Evolutionary conservation across 2,888 invertebrate genomes (phyloP), one percentile per base, ranked within the genome.

Genomic region (Galeruca laticollis): DNA sequence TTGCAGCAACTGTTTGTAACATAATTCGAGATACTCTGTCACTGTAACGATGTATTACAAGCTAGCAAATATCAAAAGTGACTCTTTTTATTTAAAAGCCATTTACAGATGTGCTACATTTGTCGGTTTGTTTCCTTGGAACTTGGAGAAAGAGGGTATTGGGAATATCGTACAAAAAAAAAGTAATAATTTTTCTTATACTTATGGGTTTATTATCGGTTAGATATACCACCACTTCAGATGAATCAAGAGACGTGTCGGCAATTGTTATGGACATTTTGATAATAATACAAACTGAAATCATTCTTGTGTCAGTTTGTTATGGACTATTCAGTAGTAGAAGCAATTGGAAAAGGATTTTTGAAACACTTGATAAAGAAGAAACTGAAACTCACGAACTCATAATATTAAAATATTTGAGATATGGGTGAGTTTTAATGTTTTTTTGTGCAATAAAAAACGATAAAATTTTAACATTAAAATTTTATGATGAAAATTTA

Each of bases 51-150:
- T 13, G 13, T 43, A 43, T n/a, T 13, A 13, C n/a, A 13, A 43
- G 15, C 4, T 2, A n/a, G 13, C 6, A n/a, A 43, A 43, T 1
- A 13, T 52, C 4, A 26, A 52, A 21, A 13, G 52, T 8, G 52
- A 52, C 13, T 21, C 52, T 11, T 13, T 52, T 20, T 52, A 52
- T 20, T 52, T 52, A 10, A 52, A 26, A 52, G 4, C 9, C 13
- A 21, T 52, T 26, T 52, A 52, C 52, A 52, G 21, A 13, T 21
- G 20, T 3, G 52, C 21, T 9, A 21, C 26, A 21, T 10, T 52
- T 11, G 6, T 52, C 11, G 26, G 52, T 21, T 20, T 52, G n/a
- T 52, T 52, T 26, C 52, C 52, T 21, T 52, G 52, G 52, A 52
- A n/a, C 21, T 52, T 26, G 20, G 13, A 52, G n/a, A 13, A 20